Base-by-base conservation (phyloP, 1,140 invertebrate species). In the Drosophila truncata region DNA sequence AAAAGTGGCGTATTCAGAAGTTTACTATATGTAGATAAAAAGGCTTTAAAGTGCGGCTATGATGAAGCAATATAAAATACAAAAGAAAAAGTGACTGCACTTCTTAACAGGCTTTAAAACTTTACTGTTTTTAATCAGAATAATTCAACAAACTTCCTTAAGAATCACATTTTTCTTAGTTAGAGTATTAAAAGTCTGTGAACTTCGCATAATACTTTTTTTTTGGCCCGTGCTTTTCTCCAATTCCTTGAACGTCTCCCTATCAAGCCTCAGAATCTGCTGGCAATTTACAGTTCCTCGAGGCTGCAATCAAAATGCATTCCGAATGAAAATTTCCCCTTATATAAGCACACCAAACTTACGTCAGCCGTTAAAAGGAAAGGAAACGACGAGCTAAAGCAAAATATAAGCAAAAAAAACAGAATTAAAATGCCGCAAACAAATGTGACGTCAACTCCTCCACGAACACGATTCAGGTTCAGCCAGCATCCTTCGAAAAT, bases 301-400 rank as follows among this genome's bases (percentile, higher is more conserved):
- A 37, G 61, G 42, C 65, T 50, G 59, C 71, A 75, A 76, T 76
- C 73, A 75, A 65, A 76, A 75, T 75, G 50, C 73, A 76, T 50
- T 76, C 35, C 20, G n/a, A 33, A 62, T 31, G 27, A 47, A 47
- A 75, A 75, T 54, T 27, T 42, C 20, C n/a, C 37, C 50, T 58
- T 76, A 75, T 58, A 65, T 75, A 76, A 65, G 59, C 27, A 39
- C 23, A 44, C 41, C 57, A 33, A 54, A 58, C 44, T 76, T 76
- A 76, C 73, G 73, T 76, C 73, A 76, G 71, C 35, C 27, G 29
- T 55, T 65, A 49, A 46, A 49, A 55, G 37, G 25, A 57, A 65
- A 37, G 4, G 35, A 27, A 41, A 20, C 5, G 29, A 37, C 33
- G 33, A 4, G 33, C 33, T 2, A 74, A 72, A 46, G 39, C 18